Evolutionary conservation across 2,113 vertebrate species (phyloP).

Genomic region (Gavia stellata): DNA sequence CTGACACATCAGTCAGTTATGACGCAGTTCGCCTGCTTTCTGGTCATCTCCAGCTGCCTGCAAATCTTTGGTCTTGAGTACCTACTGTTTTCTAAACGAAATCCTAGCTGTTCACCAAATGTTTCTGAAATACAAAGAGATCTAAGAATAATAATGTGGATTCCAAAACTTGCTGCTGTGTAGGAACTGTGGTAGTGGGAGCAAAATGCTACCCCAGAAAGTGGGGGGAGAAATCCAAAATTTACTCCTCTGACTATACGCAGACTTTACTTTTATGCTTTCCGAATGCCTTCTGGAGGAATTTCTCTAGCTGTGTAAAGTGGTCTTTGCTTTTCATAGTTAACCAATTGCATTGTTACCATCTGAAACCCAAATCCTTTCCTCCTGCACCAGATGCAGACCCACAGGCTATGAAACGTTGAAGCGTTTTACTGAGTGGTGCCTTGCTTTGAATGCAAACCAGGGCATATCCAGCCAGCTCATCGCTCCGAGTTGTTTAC

Average conservation of each 20-base stretch:
- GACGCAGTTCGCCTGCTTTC: background rate
- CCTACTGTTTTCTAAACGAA: background rate
- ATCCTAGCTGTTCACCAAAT: background rate
- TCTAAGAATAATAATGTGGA: background rate
- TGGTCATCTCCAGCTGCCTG: background rate
- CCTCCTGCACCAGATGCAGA: constrained; percentile 51
- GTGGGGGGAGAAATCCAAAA: background rate
- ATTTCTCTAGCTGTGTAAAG: background rate
- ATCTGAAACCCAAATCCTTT: constrained; percentile 34
- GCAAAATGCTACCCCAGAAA: background rate
- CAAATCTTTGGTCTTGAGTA: background rate
- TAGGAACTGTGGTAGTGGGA: background rate
- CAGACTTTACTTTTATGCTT: background rate
- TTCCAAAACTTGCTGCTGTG: background rate
- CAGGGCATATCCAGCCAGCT: constrained; percentile 35
- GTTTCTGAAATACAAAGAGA: background rate
- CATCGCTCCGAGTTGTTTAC: constrained; percentile 11
- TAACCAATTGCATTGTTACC: constrained; percentile 20
- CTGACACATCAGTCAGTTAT: background rate
- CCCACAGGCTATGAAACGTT: constrained; percentile 31
- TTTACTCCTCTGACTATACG: background rate
- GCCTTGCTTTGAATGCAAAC: constrained; percentile 31
- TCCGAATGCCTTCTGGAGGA: constrained; percentile 18
- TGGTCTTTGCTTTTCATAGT: constrained; percentile 30
- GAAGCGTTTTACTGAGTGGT: background rate